Conservation (phyloP, 2,113 vertebrate species). For the Prochilodus magdalenae region DNA sequence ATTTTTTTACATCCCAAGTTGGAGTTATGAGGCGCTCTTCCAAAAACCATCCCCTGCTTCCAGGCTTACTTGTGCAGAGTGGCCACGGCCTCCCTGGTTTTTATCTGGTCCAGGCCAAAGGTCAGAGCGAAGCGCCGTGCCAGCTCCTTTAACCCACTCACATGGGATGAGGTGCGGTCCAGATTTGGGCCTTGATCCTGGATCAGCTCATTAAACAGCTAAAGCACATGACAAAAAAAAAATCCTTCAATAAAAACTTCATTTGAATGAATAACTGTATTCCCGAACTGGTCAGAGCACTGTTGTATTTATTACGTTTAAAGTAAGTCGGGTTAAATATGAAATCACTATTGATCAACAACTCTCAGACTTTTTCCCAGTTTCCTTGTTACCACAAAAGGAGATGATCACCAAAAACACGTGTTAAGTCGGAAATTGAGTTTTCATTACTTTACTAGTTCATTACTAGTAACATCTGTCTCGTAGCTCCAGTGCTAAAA, state of each 20-base stretch:
- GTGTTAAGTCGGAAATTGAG: too few species aligned
- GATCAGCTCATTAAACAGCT: constrained; percentile 97
- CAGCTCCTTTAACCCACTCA: constrained; percentile 96
- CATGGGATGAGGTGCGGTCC: constrained; percentile 94
- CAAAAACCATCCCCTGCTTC: too few species aligned
- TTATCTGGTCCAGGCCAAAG: constrained; percentile 97
- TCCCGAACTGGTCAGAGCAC: neutral
- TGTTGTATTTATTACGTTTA: neutral
- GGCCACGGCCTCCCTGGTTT: constrained; percentile 95
- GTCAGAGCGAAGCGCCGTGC: constrained; percentile 96
- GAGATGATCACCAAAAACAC: too few species aligned
- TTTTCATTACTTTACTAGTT: too few species aligned
- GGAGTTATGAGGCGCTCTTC: too few species aligned
- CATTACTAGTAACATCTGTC: too few species aligned
- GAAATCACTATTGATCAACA: neutral
- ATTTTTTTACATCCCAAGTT: too few species aligned
- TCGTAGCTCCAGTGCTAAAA: too few species aligned
- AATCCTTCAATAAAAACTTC: neutral
- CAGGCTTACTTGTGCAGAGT: constrained; percentile 94
- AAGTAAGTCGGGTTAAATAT: neutral
- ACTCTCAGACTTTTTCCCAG: too few species aligned
- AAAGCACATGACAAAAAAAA: constrained; percentile 46
- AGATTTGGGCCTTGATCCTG: constrained; percentile 96
- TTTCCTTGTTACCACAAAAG: too few species aligned
- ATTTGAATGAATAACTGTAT: neutral